Conservation (phyloP, 2,888 invertebrate species). For the Exephanes ischioxanthus region DNA sequence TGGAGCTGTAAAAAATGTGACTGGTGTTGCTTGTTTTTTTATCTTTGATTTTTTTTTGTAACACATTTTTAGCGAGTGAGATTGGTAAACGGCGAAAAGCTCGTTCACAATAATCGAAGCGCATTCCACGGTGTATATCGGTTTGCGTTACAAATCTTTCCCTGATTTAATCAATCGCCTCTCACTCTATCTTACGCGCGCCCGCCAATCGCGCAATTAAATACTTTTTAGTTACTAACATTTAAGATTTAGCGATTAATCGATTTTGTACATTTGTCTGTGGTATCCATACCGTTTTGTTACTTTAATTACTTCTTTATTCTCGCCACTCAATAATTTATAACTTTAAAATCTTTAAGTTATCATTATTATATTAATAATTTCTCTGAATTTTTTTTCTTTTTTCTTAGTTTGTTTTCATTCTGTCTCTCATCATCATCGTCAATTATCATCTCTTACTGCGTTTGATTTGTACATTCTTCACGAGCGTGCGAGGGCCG, state of each 20-base stretch:
- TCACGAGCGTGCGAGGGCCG: slow-evolving; percentile 80
- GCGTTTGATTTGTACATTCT: slow-evolving; percentile 83
- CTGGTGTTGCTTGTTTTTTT: not conserved
- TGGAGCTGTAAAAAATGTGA: not conserved
- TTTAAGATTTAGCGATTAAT: slow-evolving; percentile 82
- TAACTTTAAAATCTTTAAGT: slow-evolving; percentile 83
- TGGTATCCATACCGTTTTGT: slow-evolving; percentile 74
- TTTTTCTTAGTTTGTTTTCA: slow-evolving; percentile 41
- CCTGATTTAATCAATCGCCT: slow-evolving; percentile 65
- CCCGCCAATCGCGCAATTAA: slow-evolving; percentile 73
- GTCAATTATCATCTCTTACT: slow-evolving; percentile 73
- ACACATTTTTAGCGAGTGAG: slow-evolving; percentile 8
- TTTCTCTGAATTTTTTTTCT: slow-evolving; percentile 77
- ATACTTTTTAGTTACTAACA: slow-evolving; percentile 83
- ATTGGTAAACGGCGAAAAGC: not conserved
- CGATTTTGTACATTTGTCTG: slow-evolving; percentile 84
- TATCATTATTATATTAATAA: slow-evolving; percentile 83
- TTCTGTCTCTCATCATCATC: slow-evolving; percentile 63
- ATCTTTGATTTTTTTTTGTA: not conserved
- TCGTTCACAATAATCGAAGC: slow-evolving; percentile 13
- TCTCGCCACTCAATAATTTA: slow-evolving; percentile 80
- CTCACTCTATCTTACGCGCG: slow-evolving; percentile 23
- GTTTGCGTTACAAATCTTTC: slow-evolving; percentile 39
- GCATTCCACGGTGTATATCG: slow-evolving; percentile 38
- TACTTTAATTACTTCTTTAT: slow-evolving; percentile 48